These are phyloP conservation scores for Agonopterix alstromeriana DNA, from an alignment of 2,888 invertebrate genomes.

Conservation along the genomic window DNA sequence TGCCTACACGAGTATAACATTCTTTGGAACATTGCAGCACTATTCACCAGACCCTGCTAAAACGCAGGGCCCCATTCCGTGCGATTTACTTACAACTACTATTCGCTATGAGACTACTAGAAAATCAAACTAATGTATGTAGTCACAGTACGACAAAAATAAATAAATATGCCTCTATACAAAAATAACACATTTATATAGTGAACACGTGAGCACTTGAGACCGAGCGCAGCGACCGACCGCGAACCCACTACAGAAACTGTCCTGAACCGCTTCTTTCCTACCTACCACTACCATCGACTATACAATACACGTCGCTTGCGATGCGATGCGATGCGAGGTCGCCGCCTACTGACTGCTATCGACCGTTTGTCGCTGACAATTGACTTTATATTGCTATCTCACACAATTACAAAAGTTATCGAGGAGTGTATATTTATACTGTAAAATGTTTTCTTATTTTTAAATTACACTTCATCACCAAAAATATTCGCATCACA, in stretches of 20 bases:
- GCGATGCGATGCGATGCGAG: too few species aligned
- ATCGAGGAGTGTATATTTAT: conserved; percentile 56
- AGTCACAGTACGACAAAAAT: conserved; percentile 56
- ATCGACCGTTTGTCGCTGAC: conserved; percentile 24
- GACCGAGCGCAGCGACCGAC: conserved; percentile 33
- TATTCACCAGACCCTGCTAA: conserved; percentile 64
- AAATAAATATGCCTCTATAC: conserved; percentile 74
- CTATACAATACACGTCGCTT: conserved; percentile 10
- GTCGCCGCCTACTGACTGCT: conserved; percentile 22
- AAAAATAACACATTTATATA: conserved; percentile 67
- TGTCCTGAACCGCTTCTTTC: conserved; percentile 8
- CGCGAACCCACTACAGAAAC: conserved; percentile 11
- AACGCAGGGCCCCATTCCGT: conserved; percentile 67
- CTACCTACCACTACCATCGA: conserved; percentile 21
- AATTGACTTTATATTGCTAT: conserved; percentile 57
- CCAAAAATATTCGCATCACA: conserved; percentile 51
- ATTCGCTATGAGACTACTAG: conserved; percentile 60
- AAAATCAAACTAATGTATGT: conserved; percentile 44
- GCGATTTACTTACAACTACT: conserved; percentile 58
- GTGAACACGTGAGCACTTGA: conserved; percentile 67
- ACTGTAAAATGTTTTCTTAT: conserved; percentile 47
- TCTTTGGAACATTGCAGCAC: conserved; percentile 73
- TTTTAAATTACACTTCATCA: conserved; percentile 66
- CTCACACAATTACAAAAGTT: conserved; percentile 71
- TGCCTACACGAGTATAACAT: conserved; percentile 57